Evolutionary conservation across 2,113 vertebrate species (phyloP).

Genomic region (Phocoena sinus): DNA sequence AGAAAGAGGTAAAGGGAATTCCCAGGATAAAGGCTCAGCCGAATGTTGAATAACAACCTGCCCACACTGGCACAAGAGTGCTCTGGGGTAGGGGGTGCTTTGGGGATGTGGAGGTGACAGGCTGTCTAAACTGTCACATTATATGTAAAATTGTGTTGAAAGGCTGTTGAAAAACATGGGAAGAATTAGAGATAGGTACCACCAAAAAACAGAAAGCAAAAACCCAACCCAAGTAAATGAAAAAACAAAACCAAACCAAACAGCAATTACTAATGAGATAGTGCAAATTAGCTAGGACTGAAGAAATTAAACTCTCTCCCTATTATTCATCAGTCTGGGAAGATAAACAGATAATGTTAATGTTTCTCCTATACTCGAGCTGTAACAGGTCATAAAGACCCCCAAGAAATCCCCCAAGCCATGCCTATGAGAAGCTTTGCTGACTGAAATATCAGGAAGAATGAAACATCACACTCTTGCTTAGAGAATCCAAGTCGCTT

Average conservation of each 20-base stretch:
- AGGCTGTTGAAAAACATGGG: background rate
- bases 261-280: background rate
- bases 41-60: background rate
- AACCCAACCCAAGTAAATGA: background rate
- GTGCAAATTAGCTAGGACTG: background rate
- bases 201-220: background rate
- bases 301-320: background rate
- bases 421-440: background rate
- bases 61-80: too few species aligned
- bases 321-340: background rate
- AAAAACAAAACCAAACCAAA: background rate
- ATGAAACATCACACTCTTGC: background rate
- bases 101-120: background rate
- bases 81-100: background rate
- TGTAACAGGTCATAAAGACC: background rate
- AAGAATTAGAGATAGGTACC: background rate
- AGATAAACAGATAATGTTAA: background rate
- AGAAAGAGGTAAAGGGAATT: background rate
- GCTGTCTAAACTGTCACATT: background rate
- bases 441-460: background rate
- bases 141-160: background rate
- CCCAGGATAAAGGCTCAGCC: background rate
- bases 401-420: background rate
- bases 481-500: background rate
- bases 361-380: background rate